phyloP scores from a whole-genome alignment of 2,113 vertebrate species.

The Centropus bengalensis region DNA sequence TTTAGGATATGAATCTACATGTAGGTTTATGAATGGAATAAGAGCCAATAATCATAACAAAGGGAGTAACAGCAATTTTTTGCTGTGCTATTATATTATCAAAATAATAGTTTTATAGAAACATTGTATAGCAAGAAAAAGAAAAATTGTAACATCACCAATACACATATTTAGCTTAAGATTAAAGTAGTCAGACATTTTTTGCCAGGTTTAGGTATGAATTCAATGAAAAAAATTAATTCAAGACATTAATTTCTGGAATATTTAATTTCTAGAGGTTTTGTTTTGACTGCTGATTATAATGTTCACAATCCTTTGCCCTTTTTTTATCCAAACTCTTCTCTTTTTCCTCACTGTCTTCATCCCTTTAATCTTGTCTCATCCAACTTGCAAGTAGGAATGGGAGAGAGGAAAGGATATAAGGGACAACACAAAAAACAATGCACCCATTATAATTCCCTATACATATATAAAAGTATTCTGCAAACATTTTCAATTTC shows the following conservation, averaged over 20 bases:
- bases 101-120: not conserved
- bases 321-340: not conserved
- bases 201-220: not conserved
- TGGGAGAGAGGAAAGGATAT: not conserved
- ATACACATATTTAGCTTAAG: not conserved
- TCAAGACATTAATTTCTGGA: not conserved
- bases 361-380: not conserved
- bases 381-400: not conserved
- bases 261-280: not conserved
- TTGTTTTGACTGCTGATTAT: not conserved
- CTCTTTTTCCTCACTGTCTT: not conserved
- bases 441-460: not conserved
- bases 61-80: not conserved
- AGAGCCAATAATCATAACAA: not conserved
- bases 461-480: not conserved
- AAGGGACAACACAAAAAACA: not conserved
- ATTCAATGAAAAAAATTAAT: not conserved
- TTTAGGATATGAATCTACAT: not conserved
- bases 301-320: not conserved
- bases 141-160: not conserved
- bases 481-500: slow-evolving; percentile 22
- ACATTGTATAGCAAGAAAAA: not conserved
- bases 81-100: not conserved
- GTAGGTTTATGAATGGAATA: not conserved
- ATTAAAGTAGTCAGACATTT: not conserved